Percentiles rank a stretch among this genome's conserved stretches.
These are phyloP conservation scores for Brachyistius frenatus DNA, from an alignment of 2,113 vertebrate species.

Conservation along the genomic window DNA sequence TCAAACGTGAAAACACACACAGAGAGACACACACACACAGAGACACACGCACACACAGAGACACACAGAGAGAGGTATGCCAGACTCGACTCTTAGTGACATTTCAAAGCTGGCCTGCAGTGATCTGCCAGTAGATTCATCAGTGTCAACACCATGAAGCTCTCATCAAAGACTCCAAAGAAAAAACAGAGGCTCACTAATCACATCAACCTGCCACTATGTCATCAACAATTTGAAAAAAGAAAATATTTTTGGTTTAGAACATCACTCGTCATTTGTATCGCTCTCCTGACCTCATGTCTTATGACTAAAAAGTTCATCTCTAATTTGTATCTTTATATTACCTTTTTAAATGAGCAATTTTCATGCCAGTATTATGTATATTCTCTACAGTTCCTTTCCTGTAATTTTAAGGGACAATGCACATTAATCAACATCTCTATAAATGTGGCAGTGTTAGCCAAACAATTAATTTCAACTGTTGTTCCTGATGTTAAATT, in stretches of 20 bases:
- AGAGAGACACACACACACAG: conserved; percentile 24
- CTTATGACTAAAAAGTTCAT: background rate
- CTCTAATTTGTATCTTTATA: background rate
- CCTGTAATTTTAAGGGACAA: background rate
- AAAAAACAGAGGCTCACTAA: conserved; percentile 60
- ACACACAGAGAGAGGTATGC: conserved; percentile 50
- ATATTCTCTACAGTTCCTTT: background rate
- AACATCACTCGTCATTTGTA: conserved; percentile 4
- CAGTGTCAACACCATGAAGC: conserved; percentile 76
- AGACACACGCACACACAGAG: conserved; percentile 13
- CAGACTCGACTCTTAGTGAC: conserved; percentile 75
- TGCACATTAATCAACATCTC: no score
- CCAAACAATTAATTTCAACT: background rate
- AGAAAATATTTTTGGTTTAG: background rate
- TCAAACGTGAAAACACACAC: conserved; percentile 32
- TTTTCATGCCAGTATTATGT: background rate
- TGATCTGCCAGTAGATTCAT: conserved; percentile 73
- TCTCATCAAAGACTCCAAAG: conserved; percentile 57
- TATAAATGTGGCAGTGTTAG: no score
- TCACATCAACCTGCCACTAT: conserved; percentile 66
- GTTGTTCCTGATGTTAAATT: background rate
- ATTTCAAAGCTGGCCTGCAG: conserved; percentile 80
- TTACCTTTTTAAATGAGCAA: background rate
- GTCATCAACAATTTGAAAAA: conserved; percentile 46
- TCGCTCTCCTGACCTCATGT: background rate